phyloP scores from a whole-genome alignment of 2,113 vertebrate genomes.

The Alligator mississippiensis region DNA sequence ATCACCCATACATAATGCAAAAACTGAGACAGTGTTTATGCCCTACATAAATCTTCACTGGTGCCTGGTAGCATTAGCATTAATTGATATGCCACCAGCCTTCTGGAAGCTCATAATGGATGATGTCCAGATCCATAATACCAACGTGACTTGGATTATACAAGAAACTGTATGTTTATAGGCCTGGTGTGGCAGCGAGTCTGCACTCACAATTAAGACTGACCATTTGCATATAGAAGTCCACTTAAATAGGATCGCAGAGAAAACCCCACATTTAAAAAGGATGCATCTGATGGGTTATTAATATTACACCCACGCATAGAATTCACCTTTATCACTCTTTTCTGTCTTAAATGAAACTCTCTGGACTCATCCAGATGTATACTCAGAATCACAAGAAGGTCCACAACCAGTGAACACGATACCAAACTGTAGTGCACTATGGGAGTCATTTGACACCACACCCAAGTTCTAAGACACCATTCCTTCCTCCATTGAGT shows the following conservation, averaged over 20 bases:
- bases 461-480: neutral
- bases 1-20: neutral
- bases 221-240: neutral
- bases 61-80: neutral
- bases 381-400: neutral
- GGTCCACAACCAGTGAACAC: neutral
- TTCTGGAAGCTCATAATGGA: neutral
- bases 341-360: neutral
- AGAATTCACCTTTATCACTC: neutral
- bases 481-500: neutral
- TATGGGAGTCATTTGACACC: neutral
- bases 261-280: neutral
- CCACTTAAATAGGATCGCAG: neutral
- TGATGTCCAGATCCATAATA: neutral
- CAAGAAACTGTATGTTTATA: neutral
- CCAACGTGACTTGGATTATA: fast-evolving
- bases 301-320: neutral
- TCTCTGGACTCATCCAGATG: neutral
- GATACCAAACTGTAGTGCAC: neutral
- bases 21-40: neutral
- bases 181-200: neutral
- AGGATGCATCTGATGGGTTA: neutral
- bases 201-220: neutral
- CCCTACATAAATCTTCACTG: neutral
- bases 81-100: neutral